Evolutionary conservation across 2,888 invertebrate species (phyloP).

Genomic region (Trichopoda pennipes): DNA sequence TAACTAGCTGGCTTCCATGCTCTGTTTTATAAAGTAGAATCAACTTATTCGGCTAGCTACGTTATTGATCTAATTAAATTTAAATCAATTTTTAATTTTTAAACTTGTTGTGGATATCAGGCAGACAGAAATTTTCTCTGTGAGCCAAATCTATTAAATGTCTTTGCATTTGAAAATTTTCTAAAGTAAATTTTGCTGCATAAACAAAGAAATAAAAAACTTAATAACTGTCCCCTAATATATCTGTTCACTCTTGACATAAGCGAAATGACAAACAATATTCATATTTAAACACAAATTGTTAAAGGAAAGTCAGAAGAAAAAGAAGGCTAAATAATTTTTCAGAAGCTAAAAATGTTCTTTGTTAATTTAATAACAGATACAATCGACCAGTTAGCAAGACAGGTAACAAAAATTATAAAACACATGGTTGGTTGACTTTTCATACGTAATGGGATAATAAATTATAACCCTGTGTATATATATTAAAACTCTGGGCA

Average conservation of each 20-base stretch:
- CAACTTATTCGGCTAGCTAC: too few relatives aligned
- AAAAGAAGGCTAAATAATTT: not conserved
- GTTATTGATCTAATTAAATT: too few relatives aligned
- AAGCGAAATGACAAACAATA: slow-evolving; percentile 48
- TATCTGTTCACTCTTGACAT: slow-evolving; percentile 15
- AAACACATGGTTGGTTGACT: slow-evolving; percentile 57
- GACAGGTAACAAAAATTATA: slow-evolving; percentile 22
- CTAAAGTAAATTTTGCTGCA: too few relatives aligned
- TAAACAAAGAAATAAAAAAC: too few relatives aligned
- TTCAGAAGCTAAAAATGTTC: slow-evolving; percentile 32
- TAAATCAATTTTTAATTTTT: too few relatives aligned
- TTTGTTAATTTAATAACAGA: slow-evolving; percentile 19
- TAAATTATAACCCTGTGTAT: slow-evolving; percentile 60
- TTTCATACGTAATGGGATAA: slow-evolving; percentile 51
- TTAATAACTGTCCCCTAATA: not conserved
- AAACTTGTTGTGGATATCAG: too few relatives aligned
- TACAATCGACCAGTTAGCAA: slow-evolving; percentile 16
- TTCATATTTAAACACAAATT: slow-evolving; percentile 15
- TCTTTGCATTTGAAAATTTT: too few relatives aligned
- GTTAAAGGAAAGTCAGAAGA: not conserved
- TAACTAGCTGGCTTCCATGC: too few relatives aligned
- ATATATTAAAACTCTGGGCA: not conserved
- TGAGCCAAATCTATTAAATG: too few relatives aligned
- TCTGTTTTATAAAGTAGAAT: too few relatives aligned
- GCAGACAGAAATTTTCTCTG: too few relatives aligned